These are phyloP conservation scores for Musca domestica DNA, from an alignment of 1,140 invertebrate genomes.

Conservation along the genomic window DNA sequence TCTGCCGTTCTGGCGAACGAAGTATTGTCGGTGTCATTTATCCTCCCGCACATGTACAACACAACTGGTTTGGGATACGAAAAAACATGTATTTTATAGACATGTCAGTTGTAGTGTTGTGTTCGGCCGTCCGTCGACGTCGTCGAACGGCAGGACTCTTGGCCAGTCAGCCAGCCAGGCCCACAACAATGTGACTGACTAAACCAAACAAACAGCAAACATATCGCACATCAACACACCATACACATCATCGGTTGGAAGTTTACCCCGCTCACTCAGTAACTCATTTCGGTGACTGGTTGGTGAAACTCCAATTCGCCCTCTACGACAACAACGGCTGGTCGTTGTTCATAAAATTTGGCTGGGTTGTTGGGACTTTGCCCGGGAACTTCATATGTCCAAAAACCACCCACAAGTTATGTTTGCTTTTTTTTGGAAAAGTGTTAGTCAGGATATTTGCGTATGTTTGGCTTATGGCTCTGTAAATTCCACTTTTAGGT, in stretches of 20 bases:
- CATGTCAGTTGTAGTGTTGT: background rate
- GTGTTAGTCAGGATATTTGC: background rate
- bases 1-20: background rate
- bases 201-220: background rate
- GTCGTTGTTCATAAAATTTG: background rate
- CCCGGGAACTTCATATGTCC: background rate
- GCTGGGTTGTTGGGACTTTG: background rate
- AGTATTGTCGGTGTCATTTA: background rate
- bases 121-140: too few relatives aligned
- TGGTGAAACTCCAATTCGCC: too few relatives aligned
- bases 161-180: background rate
- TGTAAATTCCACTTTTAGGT: background rate
- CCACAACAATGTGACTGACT: background rate
- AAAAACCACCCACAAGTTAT: background rate
- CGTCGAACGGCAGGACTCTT: too few relatives aligned
- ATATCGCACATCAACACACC: background rate
- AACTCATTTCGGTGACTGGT: background rate
- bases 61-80: background rate
- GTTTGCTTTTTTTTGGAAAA: background rate
- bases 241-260: background rate
- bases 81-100: slow-evolving; percentile 18
- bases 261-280: background rate
- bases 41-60: background rate
- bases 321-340: background rate
- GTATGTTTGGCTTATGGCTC: background rate